Evolutionary conservation across 64 coral and sea anemone species (phyloP).

Genomic region (Montipora efflorescens): DNA sequence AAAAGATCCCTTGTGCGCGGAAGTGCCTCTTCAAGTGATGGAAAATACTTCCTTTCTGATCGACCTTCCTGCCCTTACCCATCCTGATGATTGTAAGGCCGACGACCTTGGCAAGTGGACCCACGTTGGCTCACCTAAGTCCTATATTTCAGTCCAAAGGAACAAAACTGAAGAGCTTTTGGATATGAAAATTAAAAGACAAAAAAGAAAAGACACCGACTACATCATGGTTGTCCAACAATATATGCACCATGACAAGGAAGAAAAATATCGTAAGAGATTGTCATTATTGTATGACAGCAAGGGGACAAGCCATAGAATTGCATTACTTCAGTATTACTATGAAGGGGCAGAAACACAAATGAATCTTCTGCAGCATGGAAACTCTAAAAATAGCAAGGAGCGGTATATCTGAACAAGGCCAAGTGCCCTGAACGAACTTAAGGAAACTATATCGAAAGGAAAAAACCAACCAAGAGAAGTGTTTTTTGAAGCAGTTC

Average conservation of each 20-base stretch:
- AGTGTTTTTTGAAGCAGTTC: slow-evolving; percentile 45
- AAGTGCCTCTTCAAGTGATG: slow-evolving; percentile 34
- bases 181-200: slow-evolving; percentile 13
- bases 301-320: slow-evolving; percentile 20
- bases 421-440: slow-evolving; percentile 30
- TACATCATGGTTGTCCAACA: slow-evolving; percentile 47
- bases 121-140: not conserved
- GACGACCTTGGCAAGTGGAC: slow-evolving; percentile 40
- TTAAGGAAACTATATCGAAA: not conserved
- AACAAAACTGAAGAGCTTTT: not conserved
- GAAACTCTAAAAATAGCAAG: slow-evolving; percentile 52
- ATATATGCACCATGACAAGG: slow-evolving; percentile 33
- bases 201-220: slow-evolving; percentile 29
- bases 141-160: too few species aligned
- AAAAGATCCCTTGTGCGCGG: not conserved
- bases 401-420: slow-evolving; percentile 28
- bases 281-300: slow-evolving; percentile 26
- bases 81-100: not conserved
- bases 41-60: slow-evolving; percentile 21
- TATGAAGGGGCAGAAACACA: slow-evolving; percentile 35
- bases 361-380: slow-evolving; percentile 37
- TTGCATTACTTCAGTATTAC: slow-evolving; percentile 46
- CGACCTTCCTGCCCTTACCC: slow-evolving; percentile 11
- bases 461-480: slow-evolving; percentile 27
- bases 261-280: slow-evolving; percentile 41